Evolutionary conservation across 2,113 vertebrate species (phyloP).

Genomic region (Hydropotes inermis): DNA sequence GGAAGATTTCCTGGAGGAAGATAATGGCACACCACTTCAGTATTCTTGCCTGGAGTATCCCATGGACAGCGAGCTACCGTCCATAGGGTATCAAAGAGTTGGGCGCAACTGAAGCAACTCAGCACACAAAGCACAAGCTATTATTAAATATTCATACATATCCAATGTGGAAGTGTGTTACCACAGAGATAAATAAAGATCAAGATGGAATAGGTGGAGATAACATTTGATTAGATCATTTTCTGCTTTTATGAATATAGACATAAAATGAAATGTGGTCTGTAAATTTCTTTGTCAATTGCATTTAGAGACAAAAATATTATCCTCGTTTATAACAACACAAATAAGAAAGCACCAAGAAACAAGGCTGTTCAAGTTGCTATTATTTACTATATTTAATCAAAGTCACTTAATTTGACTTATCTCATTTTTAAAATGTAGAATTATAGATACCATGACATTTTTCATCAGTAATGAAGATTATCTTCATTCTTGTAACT

Average conservation of each 20-base stretch:
- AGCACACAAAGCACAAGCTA: not conserved
- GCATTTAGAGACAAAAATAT: not conserved
- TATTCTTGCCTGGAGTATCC: not conserved
- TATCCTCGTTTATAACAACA: not conserved
- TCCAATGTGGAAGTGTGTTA: not conserved
- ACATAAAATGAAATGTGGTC: not conserved
- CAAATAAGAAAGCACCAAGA: not conserved
- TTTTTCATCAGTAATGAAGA: not conserved
- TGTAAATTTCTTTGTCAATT: not conserved
- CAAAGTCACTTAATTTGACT: not conserved
- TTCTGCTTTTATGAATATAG: not conserved
- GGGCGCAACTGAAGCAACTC: not conserved
- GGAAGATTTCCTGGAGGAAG: not conserved
- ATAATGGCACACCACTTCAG: not conserved
- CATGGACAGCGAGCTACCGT: not conserved
- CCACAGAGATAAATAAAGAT: not conserved
- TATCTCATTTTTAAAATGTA: not conserved
- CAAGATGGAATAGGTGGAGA: not conserved
- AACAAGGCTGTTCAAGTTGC: not conserved
- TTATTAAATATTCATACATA: not conserved
- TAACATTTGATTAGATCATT: not conserved
- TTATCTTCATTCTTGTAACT: not conserved
- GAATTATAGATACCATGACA: not conserved
- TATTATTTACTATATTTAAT: not conserved
- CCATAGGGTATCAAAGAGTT: not conserved